Evolutionary conservation across 2,888 invertebrate genomes (phyloP), one percentile per base, ranked within the genome.

Genomic region (Rotaria sp.): DNA sequence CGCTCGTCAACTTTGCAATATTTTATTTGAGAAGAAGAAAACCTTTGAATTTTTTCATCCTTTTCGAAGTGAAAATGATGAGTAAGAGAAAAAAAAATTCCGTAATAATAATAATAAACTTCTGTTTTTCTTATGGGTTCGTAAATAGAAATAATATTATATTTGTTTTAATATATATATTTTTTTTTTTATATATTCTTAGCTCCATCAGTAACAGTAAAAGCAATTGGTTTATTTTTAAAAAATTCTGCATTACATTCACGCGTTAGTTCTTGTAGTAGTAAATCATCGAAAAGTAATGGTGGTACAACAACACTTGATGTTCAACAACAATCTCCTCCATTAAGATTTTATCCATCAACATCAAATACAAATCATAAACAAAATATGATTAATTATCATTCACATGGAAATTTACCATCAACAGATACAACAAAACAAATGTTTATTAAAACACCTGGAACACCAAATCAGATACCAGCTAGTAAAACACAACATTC

Each of bases 161-260:
- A 35, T 38, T 67, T 35, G 5, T 67, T 67, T 38, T 4, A 30
- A 35, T 67, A 24, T 52, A 8, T 24, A 24, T 52, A 52, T 21
- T 3, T 67, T 7, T 35, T 2, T 18, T 13, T 50, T 7, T 8
- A 15, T 67, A 1, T 35, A 67, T 45, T 45, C 8, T 80, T 80
- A 80, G 80, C 80, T 80, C 80, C 41, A 41, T 80, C 80, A 80
- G 41, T 80, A 80, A 80, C 80, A 26, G 80, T 80, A 26, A 80
- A 80, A 45, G 45, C 41, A n/a, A 80, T 80, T 45, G 80, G 80
- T 45, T 45, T 80, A 41, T 80, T 80, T 24, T 45, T 80, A n/a
- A 80, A 80, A 45, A 80, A 80, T 45, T 80, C 80, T 45, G 80
- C 80, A 21, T 10, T 80, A 80, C 80, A 80, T 45, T 80, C 80